A percentile compares a stretch with the other conserved stretches of the same genome.
Conservation (phyloP, 2,888 invertebrate species). For the Rhagonycha lutea region DNA sequence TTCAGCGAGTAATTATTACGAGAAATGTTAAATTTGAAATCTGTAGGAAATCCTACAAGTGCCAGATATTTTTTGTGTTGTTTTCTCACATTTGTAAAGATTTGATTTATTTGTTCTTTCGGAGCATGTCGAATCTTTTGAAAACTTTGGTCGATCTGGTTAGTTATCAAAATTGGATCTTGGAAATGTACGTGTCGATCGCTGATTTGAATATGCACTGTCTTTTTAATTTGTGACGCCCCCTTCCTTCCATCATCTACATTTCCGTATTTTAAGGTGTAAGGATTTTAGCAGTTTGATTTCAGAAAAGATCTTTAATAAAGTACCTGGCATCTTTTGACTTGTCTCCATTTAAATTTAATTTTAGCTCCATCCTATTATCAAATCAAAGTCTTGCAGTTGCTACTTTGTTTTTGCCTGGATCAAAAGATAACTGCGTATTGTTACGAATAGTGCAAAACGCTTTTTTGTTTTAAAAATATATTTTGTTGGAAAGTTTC, state of each 20-base stretch:
- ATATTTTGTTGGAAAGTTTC: not conserved
- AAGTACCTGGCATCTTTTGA: not conserved
- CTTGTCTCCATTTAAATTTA: not conserved
- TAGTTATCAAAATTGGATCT: not conserved
- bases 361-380: not conserved
- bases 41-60: not conserved
- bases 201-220: not conserved
- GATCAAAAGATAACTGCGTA: not conserved
- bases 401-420: not conserved
- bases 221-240: not conserved
- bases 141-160: not conserved
- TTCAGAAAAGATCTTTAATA: not conserved
- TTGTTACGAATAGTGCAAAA: not conserved
- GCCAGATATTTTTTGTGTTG: not conserved
- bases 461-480: not conserved
- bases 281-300: not conserved
- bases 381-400: not conserved
- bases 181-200: not conserved
- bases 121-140: not conserved
- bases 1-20: too few species aligned
- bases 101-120: not conserved
- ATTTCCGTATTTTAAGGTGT: not conserved
- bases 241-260: not conserved
- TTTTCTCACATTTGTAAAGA: not conserved
- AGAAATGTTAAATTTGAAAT: too few species aligned